Conservation (phyloP, 2,888 invertebrate species). For the Nezara viridula region DNA sequence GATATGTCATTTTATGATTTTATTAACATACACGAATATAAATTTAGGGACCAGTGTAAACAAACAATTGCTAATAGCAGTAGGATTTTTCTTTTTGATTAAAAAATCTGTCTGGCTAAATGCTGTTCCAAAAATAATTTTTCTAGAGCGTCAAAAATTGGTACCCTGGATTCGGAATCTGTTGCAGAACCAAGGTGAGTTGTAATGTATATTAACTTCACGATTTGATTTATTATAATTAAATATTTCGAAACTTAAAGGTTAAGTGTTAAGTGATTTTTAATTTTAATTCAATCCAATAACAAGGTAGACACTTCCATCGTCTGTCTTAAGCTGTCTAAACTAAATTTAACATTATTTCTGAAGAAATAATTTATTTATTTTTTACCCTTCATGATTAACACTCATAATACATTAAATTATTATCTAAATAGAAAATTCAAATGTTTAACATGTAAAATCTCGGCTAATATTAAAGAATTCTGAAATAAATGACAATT, state of each 20-base stretch:
- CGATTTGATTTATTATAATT: not conserved
- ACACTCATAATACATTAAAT: not conserved
- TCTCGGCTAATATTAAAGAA: not conserved
- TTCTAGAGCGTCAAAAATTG: slow-evolving; percentile 57
- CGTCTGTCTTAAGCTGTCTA: not conserved
- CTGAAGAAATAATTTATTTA: not conserved
- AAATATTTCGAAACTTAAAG: not conserved
- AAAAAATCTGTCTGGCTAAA: slow-evolving; percentile 58
- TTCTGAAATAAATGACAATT: not conserved
- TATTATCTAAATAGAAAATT: not conserved
- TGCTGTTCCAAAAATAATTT: slow-evolving; percentile 56
- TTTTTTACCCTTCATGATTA: not conserved
- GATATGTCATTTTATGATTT: not conserved
- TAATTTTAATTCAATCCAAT: not conserved
- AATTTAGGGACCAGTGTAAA: slow-evolving; percentile 56
- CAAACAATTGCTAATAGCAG: slow-evolving; percentile 54
- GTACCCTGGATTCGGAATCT: slow-evolving; percentile 47
- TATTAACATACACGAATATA: not conserved
- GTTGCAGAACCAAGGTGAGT: slow-evolving; percentile 47
- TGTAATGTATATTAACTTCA: not conserved
- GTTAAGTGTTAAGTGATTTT: not conserved
- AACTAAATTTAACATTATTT: not conserved
- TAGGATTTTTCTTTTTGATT: slow-evolving; percentile 55
- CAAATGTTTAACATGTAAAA: not conserved
- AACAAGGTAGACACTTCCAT: not conserved